Conservation (phyloP, 2,113 vertebrate genomes). For the Gopherus evgoodei region DNA sequence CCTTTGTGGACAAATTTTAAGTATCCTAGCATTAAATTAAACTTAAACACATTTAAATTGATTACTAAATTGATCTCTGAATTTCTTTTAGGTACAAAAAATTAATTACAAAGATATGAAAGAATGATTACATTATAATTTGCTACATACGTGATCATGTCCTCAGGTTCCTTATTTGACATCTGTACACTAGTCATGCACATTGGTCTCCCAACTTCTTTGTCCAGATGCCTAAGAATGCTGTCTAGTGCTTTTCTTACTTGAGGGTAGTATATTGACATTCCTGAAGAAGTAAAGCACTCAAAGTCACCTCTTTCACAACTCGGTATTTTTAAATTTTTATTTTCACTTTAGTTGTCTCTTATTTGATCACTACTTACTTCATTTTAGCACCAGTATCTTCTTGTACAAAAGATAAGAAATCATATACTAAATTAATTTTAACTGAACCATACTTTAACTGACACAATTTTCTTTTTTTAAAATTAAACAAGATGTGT, state of each 20-base stretch:
- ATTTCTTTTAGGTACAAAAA: not conserved
- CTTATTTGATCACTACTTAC: not conserved
- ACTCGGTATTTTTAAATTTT: not conserved
- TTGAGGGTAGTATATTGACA: constrained; percentile 99
- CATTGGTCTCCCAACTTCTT: constrained; percentile 98
- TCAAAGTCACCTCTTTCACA: not conserved
- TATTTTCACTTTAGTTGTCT: not conserved
- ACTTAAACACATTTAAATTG: not conserved
- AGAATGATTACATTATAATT: not conserved
- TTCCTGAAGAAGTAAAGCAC: constrained; percentile 81
- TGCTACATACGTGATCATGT: constrained; percentile 96
- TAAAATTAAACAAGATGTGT: not conserved
- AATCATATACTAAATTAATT: not conserved
- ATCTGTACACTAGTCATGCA: constrained; percentile 99
- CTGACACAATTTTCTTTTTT: not conserved
- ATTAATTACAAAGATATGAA: accelerated
- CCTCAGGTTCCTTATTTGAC: constrained; percentile 99
- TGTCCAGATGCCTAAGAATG: constrained; percentile 97
- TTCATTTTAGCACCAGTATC: not conserved
- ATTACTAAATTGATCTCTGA: not conserved
- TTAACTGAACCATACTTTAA: not conserved
- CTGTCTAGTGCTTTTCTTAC: constrained; percentile 96
- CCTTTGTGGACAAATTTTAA: not conserved
- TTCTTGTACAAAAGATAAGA: not conserved
- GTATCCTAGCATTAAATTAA: not conserved